These are phyloP conservation scores for Scrobipalpa atriplicella DNA, from an alignment of 2,888 invertebrate species.

Conservation along the genomic window DNA sequence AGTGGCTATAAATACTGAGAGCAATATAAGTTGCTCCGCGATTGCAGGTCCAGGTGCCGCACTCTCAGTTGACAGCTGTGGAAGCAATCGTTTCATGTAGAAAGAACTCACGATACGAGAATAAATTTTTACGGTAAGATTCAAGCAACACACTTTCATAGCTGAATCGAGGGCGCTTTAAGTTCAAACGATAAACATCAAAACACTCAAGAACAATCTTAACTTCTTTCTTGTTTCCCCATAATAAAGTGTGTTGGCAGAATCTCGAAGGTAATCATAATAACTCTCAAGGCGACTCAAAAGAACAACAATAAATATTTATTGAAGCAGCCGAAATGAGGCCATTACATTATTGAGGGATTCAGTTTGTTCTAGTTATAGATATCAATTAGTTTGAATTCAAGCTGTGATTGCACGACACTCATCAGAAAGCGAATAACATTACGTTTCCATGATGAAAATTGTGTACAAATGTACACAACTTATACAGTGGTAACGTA, in stretches of 20 bases:
- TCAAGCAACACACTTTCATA: not conserved
- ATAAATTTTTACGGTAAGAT: not conserved
- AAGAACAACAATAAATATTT: constrained; percentile 39
- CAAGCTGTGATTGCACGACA: not conserved
- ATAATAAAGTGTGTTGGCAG: not conserved
- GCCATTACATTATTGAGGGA: constrained; percentile 18
- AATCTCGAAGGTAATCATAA: constrained; percentile 25
- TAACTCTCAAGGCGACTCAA: constrained; percentile 25
- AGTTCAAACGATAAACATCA: not conserved
- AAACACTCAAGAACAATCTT: not conserved
- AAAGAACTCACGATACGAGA: not conserved
- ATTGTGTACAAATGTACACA: too few relatives aligned
- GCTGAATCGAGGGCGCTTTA: not conserved
- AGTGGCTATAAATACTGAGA: constrained; percentile 12
- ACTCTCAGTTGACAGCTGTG: not conserved
- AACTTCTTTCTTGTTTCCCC: not conserved
- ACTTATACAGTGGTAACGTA: too few relatives aligned
- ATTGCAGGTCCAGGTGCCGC: constrained; percentile 12
- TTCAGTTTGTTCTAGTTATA: constrained; percentile 33
- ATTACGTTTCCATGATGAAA: too few relatives aligned
- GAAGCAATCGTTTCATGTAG: not conserved
- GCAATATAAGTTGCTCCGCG: constrained; percentile 22
- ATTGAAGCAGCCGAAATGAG: constrained; percentile 33
- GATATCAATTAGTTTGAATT: constrained; percentile 37
- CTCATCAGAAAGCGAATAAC: too few relatives aligned